phyloP scores from a whole-genome alignment of 1,140 invertebrate genomes.

The Pachyrhynchus sulphureomaculatus region DNA sequence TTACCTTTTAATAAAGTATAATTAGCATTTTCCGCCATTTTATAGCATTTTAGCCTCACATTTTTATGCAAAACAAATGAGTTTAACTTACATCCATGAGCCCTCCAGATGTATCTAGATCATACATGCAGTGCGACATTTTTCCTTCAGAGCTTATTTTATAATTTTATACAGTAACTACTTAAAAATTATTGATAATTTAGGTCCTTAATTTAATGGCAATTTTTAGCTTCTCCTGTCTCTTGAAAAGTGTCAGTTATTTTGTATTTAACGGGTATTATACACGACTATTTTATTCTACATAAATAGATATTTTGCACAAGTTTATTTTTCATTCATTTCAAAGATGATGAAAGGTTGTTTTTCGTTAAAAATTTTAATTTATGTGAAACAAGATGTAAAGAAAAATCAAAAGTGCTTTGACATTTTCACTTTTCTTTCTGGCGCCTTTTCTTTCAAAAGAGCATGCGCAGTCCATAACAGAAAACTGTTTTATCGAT shows the following conservation, averaged over 20 bases:
- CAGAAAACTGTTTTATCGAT: not conserved
- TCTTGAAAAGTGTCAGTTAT: not conserved
- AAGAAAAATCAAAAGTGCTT: not conserved
- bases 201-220: not conserved
- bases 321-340: too few relatives aligned
- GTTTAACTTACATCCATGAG: conserved; percentile 65
- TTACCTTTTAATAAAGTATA: conserved; percentile 2
- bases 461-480: conserved; percentile 1
- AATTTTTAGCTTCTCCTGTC: not conserved
- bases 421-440: conserved; percentile 7
- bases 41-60: conserved; percentile 16
- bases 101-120: conserved; percentile 63
- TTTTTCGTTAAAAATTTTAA: not conserved
- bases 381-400: not conserved
- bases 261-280: not conserved
- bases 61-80: conserved; percentile 21
- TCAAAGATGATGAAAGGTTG: not conserved
- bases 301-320: not conserved
- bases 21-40: conserved; percentile 40
- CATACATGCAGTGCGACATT: conserved; percentile 59
- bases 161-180: not conserved
- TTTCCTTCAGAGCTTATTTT: too few relatives aligned
- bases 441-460: conserved; percentile 8
- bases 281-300: not conserved
- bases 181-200: not conserved